Evolutionary conservation across 2,797 vertebrate genomes (phyloP).

Genomic region (Falco biarmicus): DNA sequence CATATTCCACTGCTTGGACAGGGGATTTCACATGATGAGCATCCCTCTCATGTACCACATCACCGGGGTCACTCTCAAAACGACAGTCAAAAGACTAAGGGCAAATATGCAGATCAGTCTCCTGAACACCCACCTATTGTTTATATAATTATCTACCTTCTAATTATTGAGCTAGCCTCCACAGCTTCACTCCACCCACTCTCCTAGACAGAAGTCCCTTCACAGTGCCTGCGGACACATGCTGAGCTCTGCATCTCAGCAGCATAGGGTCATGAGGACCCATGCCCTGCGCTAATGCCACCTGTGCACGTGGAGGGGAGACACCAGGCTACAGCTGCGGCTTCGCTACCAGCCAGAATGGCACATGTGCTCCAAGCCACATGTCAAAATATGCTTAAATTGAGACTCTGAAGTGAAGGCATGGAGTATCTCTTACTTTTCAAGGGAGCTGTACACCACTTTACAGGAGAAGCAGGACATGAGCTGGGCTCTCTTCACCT

Average conservation of each 20-base stretch:
- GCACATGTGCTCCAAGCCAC: fast-evolving
- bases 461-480: background rate
- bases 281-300: background rate
- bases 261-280: background rate
- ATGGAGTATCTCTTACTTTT: background rate
- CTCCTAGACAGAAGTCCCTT: background rate
- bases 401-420: background rate
- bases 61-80: background rate
- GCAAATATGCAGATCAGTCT: background rate
- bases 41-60: background rate
- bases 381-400: background rate
- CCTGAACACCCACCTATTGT: background rate
- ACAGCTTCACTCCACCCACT: background rate
- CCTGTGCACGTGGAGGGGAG: no score
- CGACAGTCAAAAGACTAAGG: background rate
- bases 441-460: background rate
- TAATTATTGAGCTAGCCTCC: background rate
- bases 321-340: background rate
- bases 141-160: background rate
- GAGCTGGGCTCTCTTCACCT: background rate
- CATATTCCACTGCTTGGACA: background rate
- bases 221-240: background rate
- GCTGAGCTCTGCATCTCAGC: background rate
- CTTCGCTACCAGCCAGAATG: background rate
- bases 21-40: background rate